Percentiles rank a stretch among this genome's conserved stretches.
Conservation (phyloP, 2,797 vertebrate species). For the Tragopan temminckii region DNA sequence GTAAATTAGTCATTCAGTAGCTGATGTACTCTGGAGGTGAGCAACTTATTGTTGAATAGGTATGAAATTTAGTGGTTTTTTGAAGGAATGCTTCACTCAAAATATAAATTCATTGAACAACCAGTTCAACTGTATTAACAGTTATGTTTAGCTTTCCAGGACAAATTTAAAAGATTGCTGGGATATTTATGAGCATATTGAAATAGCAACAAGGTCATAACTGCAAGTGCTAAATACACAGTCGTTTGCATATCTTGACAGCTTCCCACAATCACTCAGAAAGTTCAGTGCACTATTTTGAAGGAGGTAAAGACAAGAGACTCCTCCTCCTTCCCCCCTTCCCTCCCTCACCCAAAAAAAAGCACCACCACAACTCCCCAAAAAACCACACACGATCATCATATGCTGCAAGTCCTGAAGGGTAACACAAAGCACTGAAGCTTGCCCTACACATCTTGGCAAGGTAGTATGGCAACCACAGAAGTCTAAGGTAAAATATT, state of each 20-base stretch:
- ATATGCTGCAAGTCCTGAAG: not conserved
- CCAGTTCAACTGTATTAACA: not conserved
- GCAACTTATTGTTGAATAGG: not conserved
- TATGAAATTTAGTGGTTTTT: not conserved
- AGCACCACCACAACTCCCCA: no score
- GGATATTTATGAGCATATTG: not conserved
- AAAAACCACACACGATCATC: not conserved
- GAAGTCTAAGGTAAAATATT: not conserved
- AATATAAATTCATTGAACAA: not conserved
- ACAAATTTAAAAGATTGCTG: not conserved
- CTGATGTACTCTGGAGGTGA: not conserved
- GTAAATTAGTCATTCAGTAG: not conserved
- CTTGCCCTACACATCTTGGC: not conserved
- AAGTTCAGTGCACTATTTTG: not conserved
- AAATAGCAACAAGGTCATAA: slow-evolving; percentile 24
- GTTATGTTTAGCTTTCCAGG: slow-evolving; percentile 27
- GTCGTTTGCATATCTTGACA: slow-evolving; percentile 14
- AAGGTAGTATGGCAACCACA: not conserved
- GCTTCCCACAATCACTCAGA: slow-evolving; percentile 15
- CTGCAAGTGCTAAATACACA: not conserved
- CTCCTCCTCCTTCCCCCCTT: not conserved
- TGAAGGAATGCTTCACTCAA: not conserved
- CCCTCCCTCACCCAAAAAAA: not conserved
- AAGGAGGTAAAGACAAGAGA: not conserved
- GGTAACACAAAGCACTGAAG: not conserved